Conservation (phyloP, 1,140 invertebrate species). For the Brachionus manjavacas region DNA sequence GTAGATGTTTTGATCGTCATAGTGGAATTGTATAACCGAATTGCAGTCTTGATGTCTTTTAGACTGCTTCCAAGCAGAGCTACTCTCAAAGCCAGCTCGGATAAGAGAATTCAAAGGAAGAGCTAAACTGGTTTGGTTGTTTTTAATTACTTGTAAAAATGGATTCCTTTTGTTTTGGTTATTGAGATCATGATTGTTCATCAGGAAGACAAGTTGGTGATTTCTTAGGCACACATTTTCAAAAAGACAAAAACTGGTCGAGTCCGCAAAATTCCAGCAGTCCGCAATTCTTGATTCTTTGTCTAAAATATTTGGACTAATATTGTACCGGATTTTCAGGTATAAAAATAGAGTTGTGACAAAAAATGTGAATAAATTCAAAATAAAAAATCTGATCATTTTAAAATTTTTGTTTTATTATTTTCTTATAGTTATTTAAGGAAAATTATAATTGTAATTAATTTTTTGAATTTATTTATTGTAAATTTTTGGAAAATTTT, state of each 20-base stretch:
- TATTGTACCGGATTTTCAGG: too few relatives aligned
- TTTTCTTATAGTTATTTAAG: too few relatives aligned
- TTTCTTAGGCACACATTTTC: not conserved
- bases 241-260: not conserved
- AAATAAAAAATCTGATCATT: too few relatives aligned
- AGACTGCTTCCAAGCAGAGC: not conserved
- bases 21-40: not conserved
- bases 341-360: too few relatives aligned
- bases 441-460: too few relatives aligned
- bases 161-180: not conserved
- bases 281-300: not conserved
- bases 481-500: too few relatives aligned
- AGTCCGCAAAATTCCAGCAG: not conserved
- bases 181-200: not conserved
- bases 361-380: too few relatives aligned
- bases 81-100: not conserved
- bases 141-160: too few relatives aligned
- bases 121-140: not conserved
- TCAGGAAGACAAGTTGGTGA: not conserved
- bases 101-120: not conserved
- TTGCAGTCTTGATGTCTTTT: not conserved
- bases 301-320: too few relatives aligned
- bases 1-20: not conserved
- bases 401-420: too few relatives aligned
- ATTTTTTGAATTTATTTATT: too few relatives aligned